Percentiles rank a stretch among this genome's conserved stretches.
phyloP scores from a whole-genome alignment of 2,113 vertebrate species.

The Cryptotis parvus region DNA sequence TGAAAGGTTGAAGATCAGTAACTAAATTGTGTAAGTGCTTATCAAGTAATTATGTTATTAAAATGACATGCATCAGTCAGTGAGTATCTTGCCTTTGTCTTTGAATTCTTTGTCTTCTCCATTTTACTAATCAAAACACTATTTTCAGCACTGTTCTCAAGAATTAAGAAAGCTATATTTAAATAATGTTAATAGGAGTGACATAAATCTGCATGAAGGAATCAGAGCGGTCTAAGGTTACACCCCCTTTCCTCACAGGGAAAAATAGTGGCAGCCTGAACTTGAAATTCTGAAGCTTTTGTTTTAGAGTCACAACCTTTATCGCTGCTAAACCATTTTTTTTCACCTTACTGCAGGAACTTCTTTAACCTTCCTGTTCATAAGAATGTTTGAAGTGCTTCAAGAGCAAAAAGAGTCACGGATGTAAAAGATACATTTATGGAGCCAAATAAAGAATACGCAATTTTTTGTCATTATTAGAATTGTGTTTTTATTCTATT shows the following conservation, averaged over 20 bases:
- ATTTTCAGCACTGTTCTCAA: conserved; percentile 81
- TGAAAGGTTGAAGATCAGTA: conserved; percentile 75
- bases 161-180: conserved; percentile 82
- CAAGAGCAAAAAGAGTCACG: conserved; percentile 22
- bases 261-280: conserved; percentile 75
- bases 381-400: conserved; percentile 35
- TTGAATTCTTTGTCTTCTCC: conserved; percentile 80
- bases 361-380: conserved; percentile 12
- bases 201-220: conserved; percentile 73
- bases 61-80: conserved; percentile 81
- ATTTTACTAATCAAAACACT: conserved; percentile 87
- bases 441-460: neutral
- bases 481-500: conserved; percentile 53
- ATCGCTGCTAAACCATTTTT: conserved; percentile 41
- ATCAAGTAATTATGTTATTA: conserved; percentile 81
- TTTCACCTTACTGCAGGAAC: neutral
- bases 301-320: conserved; percentile 71
- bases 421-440: neutral
- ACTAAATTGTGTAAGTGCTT: conserved; percentile 73
- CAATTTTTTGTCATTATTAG: neutral
- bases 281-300: conserved; percentile 74
- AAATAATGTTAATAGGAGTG: conserved; percentile 81
- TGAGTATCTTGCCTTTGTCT: conserved; percentile 76
- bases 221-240: conserved; percentile 77
- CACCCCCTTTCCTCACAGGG: conserved; percentile 66